Evolutionary conservation across 2,113 vertebrate species (phyloP), one percentile per base, ranked within the genome.

Genomic region (Pterocles orientalis): DNA sequence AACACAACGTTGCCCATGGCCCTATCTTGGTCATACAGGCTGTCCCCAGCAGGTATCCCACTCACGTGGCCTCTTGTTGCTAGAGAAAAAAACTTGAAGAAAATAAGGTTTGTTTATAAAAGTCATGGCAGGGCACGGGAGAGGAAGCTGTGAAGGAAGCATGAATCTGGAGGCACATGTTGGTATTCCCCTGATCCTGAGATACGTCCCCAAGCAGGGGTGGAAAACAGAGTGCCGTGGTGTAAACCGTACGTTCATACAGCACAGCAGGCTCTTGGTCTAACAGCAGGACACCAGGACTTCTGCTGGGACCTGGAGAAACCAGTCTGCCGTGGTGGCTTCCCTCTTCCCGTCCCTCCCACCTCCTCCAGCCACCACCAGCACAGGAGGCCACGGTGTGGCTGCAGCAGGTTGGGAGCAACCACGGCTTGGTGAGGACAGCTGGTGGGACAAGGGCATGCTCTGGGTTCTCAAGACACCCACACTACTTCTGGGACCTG

Each of bases 51-150:
- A 19, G n/a, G 14, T 4, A 11, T 21, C 12, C 18, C 34, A 15
- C n/a, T 56, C 0, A 2, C 5, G 31, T 26, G 19, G 3, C 56
- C 60, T n/a, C 0, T 1, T 76, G 71, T 26, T 72, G 57, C 51
- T 45, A 29, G 34, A 47, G 25, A 54, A 41, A 31, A 82, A 79
- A 60, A 69, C 11, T 20, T 16, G 13, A 17, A 45, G 43, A 64
- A 41, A 33, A 14, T 10, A 12, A 25, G 24, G 5, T 14, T 19
- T 62, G 5, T 65, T 58, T 34, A 5, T 28, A 12, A 50, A 23
- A 82, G 54, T 3, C 14, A 3, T 1, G 56, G 18, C 29, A 18
- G 41, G 12, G 18, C 0, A 0, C 10, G 16, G 36, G 31, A 36
- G 16, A 34, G 34, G 65, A 50, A 57, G 36, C 28, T n/a, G 48